Evolutionary conservation across 1,140 invertebrate species (phyloP).

Genomic region (Ruditapes philippinarum): DNA sequence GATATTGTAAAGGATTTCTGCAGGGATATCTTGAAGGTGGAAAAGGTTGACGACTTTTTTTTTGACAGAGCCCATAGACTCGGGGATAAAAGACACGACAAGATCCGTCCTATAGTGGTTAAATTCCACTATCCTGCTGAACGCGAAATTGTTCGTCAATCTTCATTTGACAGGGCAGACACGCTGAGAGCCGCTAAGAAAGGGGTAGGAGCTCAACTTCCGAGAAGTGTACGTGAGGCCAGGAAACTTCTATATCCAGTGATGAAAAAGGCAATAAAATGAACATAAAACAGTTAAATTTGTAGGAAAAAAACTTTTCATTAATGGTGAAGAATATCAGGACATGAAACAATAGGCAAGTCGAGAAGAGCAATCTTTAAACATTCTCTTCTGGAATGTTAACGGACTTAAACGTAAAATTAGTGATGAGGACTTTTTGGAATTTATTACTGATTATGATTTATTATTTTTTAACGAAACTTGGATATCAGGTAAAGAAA

Average conservation of each 20-base stretch:
- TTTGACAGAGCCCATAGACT: not conserved
- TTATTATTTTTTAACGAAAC: not conserved
- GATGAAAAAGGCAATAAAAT: not conserved
- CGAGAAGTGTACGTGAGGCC: not conserved
- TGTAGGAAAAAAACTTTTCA: slow-evolving; percentile 2
- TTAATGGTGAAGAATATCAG: not conserved
- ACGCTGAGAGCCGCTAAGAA: not conserved
- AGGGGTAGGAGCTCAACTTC: not conserved
- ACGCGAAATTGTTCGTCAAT: not conserved
- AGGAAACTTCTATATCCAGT: not conserved
- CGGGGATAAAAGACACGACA: not conserved
- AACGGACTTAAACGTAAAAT: not conserved
- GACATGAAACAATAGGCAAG: not conserved
- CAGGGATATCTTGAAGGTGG: not conserved
- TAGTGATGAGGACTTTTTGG: not conserved
- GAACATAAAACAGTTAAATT: not conserved
- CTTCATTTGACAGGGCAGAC: not conserved
- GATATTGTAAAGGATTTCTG: not conserved
- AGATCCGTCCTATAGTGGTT: not conserved
- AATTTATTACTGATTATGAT: not conserved
- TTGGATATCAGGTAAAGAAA: not conserved
- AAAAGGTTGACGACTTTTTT: not conserved
- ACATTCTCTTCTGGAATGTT: not conserved
- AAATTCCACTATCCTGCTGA: not conserved
- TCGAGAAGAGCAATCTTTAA: not conserved